These are phyloP conservation scores for Mythimna albipuncta DNA, from an alignment of 2,888 invertebrate species.

Conservation along the genomic window DNA sequence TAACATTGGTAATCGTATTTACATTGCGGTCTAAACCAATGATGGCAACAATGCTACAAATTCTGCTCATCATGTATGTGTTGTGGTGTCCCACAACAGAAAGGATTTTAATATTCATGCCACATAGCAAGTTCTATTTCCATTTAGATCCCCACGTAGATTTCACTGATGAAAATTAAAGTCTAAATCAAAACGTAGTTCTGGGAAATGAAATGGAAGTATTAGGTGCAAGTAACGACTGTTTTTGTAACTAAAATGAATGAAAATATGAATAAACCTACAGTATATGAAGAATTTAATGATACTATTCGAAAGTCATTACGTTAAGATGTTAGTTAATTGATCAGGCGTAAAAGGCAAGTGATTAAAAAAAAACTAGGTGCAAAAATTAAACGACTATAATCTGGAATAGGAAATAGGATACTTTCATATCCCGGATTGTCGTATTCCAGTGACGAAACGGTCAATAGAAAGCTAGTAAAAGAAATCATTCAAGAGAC, in stretches of 20 bases:
- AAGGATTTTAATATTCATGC: slow-evolving; percentile 36
- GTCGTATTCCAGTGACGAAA: neutral
- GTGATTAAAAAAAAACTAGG: neutral
- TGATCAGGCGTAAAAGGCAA: neutral
- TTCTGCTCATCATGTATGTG: slow-evolving; percentile 12
- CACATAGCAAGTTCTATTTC: slow-evolving; percentile 22
- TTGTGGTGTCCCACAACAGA: neutral
- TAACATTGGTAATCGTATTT: neutral
- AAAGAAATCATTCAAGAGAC: neutral
- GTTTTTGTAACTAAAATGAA: neutral
- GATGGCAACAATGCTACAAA: neutral
- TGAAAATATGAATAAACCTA: neutral
- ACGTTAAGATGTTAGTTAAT: neutral
- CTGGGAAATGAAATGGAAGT: slow-evolving; percentile 4
- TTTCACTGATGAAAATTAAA: slow-evolving; percentile 39
- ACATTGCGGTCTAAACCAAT: neutral
- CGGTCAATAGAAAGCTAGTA: neutral
- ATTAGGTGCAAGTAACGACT: neutral
- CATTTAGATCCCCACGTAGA: slow-evolving; percentile 42
- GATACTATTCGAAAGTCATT: neutral
- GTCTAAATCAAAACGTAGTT: slow-evolving; percentile 14
- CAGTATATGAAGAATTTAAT: neutral
- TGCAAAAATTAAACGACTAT: neutral
- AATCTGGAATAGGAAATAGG: neutral
- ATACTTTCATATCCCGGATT: neutral